phyloP scores from a whole-genome alignment of 2,113 vertebrate species.

The Corythornis madagascariensis region DNA sequence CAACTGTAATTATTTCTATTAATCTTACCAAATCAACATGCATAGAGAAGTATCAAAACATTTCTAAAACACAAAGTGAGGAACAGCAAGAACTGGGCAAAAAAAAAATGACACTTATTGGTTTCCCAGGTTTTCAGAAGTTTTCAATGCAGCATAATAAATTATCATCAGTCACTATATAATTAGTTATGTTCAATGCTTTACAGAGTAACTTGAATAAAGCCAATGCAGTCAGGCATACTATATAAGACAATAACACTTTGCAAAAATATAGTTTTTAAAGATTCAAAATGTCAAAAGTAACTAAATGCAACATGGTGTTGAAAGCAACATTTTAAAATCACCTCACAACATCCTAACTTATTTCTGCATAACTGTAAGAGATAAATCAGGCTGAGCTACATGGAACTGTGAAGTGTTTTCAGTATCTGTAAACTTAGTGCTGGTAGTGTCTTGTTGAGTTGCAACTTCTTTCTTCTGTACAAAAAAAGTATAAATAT shows the following conservation, averaged over 20 bases:
- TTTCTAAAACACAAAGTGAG: slow-evolving; percentile 11
- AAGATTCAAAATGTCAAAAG: slow-evolving; percentile 63
- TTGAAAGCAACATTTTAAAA: slow-evolving; percentile 41
- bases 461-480: slow-evolving; percentile 79
- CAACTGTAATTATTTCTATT: not conserved
- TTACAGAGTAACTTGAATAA: slow-evolving; percentile 64
- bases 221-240: slow-evolving; percentile 63
- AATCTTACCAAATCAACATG: not conserved
- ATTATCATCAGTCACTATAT: slow-evolving; percentile 57
- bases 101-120: slow-evolving; percentile 21
- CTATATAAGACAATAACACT: slow-evolving; percentile 55
- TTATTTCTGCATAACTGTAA: slow-evolving; percentile 57
- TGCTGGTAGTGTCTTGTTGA: slow-evolving; percentile 90
- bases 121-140: slow-evolving; percentile 56
- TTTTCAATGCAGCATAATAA: slow-evolving; percentile 72
- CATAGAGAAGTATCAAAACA: slow-evolving; percentile 16
- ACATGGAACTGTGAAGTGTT: slow-evolving; percentile 74
- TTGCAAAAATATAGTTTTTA: slow-evolving; percentile 62
- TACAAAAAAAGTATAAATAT: slow-evolving; percentile 97
- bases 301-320: slow-evolving; percentile 61
- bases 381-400: slow-evolving; percentile 46
- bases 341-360: slow-evolving; percentile 26
- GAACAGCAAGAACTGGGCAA: slow-evolving; percentile 40
- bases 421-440: slow-evolving; percentile 85
- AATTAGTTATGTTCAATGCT: slow-evolving; percentile 68